Percentiles rank a stretch among this genome's conserved stretches.
phyloP scores from a whole-genome alignment of 1,140 invertebrate species.

The Drosophila baimaii region DNA sequence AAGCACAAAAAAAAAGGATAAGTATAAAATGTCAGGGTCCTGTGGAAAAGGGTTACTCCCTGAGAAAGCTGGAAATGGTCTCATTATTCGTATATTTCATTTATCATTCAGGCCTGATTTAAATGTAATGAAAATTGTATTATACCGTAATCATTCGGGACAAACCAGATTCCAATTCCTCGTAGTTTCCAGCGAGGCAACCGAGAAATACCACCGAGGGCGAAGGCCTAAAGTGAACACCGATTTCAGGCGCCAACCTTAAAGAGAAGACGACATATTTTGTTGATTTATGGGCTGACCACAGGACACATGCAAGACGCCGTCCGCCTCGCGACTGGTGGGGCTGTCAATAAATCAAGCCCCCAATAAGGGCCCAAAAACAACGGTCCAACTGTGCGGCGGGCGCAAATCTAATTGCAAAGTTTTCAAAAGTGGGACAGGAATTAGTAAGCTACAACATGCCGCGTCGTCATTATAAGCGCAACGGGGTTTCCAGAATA shows the following conservation, averaged over 20 bases:
- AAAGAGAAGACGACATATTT: conserved; percentile 60
- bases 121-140: conserved; percentile 79
- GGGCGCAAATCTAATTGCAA: conserved; percentile 76
- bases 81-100: conserved; percentile 78
- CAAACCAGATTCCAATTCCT: conserved; percentile 7
- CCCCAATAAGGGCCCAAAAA: conserved; percentile 27
- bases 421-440: conserved; percentile 69
- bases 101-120: conserved; percentile 76
- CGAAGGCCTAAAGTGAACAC: neutral
- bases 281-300: conserved; percentile 59
- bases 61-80: conserved; percentile 34
- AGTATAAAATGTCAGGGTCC: conserved; percentile 44
- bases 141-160: conserved; percentile 72
- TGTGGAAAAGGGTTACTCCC: conserved; percentile 36
- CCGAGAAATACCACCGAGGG: conserved; percentile 7
- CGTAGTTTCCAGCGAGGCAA: neutral
- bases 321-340: conserved; percentile 7
- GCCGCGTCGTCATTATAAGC: conserved; percentile 63
- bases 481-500: conserved; percentile 36
- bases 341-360: conserved; percentile 71
- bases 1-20: conserved; percentile 32
- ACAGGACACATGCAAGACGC: conserved; percentile 48
- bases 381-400: conserved; percentile 33
- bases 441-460: conserved; percentile 50
- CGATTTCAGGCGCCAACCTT: conserved; percentile 14